These are phyloP conservation scores for Ceuthmochares aereus DNA, from an alignment of 2,113 vertebrate species.

Conservation along the genomic window DNA sequence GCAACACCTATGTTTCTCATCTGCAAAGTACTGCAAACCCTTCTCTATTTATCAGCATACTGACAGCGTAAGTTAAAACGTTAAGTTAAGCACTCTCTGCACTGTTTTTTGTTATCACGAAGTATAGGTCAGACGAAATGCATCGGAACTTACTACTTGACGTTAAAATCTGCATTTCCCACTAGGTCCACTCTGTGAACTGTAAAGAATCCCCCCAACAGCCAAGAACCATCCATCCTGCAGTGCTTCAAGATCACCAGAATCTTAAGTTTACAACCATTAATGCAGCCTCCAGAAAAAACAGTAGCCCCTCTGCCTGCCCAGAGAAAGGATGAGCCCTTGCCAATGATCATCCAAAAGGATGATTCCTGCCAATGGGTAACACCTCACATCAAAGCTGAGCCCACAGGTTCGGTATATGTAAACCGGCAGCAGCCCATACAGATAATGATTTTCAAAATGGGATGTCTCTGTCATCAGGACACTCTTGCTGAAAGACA, in stretches of 20 bases:
- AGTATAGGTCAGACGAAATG: neutral
- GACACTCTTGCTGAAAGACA: neutral
- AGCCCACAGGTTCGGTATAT: neutral
- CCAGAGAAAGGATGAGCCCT: neutral
- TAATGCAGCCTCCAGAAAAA: slow-evolving; percentile 29
- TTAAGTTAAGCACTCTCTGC: neutral
- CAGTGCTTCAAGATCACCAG: neutral
- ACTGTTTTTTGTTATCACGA: neutral
- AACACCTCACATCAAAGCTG: slow-evolving; percentile 11
- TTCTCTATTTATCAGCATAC: neutral
- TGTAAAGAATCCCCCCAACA: neutral
- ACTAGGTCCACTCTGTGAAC: rapidly evolving
- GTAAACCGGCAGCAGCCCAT: neutral
- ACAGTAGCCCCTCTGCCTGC: neutral
- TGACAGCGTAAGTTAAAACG: neutral
- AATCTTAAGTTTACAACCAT: neutral
- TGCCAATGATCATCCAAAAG: too few species aligned
- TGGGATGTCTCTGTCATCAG: neutral
- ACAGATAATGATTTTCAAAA: neutral
- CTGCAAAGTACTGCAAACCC: neutral
- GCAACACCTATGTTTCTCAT: neutral
- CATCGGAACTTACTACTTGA: neutral
- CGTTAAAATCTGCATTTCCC: neutral
- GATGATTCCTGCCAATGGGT: neutral
- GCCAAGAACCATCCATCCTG: neutral